phyloP scores from a whole-genome alignment of 2,888 invertebrate genomes.

The Athalia circularis region DNA sequence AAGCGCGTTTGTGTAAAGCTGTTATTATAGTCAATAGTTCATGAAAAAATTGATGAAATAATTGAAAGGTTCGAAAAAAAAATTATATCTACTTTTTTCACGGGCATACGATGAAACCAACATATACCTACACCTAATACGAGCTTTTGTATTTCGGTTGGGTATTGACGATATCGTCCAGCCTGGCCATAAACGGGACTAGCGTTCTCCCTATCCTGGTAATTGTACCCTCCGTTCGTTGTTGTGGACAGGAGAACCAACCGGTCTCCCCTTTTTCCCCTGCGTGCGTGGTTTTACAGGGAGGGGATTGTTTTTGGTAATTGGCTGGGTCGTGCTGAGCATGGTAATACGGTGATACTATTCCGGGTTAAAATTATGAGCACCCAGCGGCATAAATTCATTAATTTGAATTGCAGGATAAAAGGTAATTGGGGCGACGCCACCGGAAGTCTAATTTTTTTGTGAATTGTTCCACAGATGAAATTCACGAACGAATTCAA shows the following conservation, averaged over 20 bases:
- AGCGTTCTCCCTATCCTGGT: constrained; percentile 54
- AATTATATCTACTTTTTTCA: too few species aligned
- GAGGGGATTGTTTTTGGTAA: constrained; percentile 64
- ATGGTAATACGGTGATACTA: constrained; percentile 61
- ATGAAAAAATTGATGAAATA: too few species aligned
- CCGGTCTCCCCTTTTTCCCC: constrained; percentile 50
- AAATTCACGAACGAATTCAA: background rate
- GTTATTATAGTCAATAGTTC: too few species aligned
- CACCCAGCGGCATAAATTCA: constrained; percentile 63
- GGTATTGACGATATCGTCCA: constrained; percentile 14
- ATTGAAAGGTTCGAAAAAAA: too few species aligned
- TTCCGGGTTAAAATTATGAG: constrained; percentile 62
- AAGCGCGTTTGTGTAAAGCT: too few species aligned
- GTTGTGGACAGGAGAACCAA: constrained; percentile 48
- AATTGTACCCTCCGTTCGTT: constrained; percentile 57
- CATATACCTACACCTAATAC: background rate
- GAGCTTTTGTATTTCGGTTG: constrained; percentile 6
- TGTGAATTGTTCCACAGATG: background rate
- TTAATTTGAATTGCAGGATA: constrained; percentile 64
- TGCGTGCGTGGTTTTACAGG: constrained; percentile 29
- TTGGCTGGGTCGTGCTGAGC: constrained; percentile 64
- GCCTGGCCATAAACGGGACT: constrained; percentile 16
- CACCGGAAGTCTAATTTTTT: constrained; percentile 47
- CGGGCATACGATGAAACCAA: background rate
- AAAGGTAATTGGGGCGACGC: constrained; percentile 58